Conservation (phyloP, 2,888 invertebrate genomes). For the Diadromus collaris region DNA sequence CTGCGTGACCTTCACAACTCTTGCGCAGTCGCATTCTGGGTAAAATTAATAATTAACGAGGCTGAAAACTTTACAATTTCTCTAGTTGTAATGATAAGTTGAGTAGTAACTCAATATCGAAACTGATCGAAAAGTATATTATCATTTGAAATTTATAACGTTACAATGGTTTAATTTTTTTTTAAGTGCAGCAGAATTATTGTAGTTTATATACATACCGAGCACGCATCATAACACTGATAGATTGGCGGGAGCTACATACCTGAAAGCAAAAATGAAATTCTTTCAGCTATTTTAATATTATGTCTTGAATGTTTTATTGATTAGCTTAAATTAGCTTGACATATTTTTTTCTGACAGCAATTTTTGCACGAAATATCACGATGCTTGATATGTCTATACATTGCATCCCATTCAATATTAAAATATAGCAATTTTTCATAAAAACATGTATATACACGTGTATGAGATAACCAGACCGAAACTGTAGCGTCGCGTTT, state of each 20-base stretch:
- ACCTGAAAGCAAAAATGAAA: slow-evolving; percentile 1
- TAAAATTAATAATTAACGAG: not conserved
- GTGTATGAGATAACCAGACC: too few relatives aligned
- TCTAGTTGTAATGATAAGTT: not conserved
- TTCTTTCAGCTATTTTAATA: not conserved
- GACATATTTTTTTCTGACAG: not conserved
- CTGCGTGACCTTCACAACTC: not conserved
- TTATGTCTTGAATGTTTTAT: not conserved
- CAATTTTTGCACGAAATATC: too few relatives aligned
- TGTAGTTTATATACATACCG: not conserved
- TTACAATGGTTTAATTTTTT: not conserved
- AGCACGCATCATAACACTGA: not conserved
- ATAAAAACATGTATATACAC: too few relatives aligned
- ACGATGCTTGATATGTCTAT: too few relatives aligned
- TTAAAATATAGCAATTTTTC: too few relatives aligned
- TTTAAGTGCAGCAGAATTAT: not conserved
- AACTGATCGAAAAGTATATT: not conserved
- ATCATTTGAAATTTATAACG: not conserved
- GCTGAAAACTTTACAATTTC: too few relatives aligned
- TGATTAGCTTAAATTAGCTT: not conserved
- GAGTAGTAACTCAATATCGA: not conserved
- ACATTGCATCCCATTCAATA: too few relatives aligned
- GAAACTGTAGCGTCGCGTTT: too few relatives aligned
- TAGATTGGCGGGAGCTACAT: not conserved
- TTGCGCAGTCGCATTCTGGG: not conserved